A percentile compares a stretch with the other conserved stretches of the same genome.
phyloP scores from a whole-genome alignment of 2,113 vertebrate genomes.

The Morone chrysops region DNA sequence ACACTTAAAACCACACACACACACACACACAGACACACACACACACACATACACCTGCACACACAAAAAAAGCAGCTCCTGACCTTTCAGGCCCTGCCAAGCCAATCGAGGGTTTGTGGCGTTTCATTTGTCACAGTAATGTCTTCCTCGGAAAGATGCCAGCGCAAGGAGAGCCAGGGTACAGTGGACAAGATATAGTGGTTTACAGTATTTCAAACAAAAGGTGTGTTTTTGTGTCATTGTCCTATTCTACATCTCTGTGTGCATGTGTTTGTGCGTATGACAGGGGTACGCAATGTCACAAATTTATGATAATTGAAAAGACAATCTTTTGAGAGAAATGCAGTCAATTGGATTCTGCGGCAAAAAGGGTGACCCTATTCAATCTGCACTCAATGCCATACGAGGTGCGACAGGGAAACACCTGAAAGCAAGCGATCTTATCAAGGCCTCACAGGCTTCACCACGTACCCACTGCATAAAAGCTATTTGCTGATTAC shows the following conservation, averaged over 20 bases:
- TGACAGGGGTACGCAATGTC: conserved; percentile 71
- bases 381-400: conserved; percentile 90
- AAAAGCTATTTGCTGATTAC: conserved; percentile 91
- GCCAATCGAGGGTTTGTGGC: conserved; percentile 69
- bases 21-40: not conserved
- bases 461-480: conserved; percentile 84
- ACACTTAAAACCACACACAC: conserved; percentile 13
- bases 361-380: conserved; percentile 90
- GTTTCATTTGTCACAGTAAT: conserved; percentile 82
- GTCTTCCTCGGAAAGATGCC: conserved; percentile 77
- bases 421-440: conserved; percentile 90
- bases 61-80: conserved; percentile 52
- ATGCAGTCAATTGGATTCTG: conserved; percentile 89
- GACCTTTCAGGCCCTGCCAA: conserved; percentile 81
- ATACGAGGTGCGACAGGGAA: conserved; percentile 83
- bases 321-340: conserved; percentile 87
- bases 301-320: conserved; percentile 90
- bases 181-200: conserved; percentile 54
- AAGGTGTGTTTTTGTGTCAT: conserved; percentile 33
- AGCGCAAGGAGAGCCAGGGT: conserved; percentile 58
- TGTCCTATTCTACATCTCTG: conserved; percentile 31
- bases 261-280: conserved; percentile 27
- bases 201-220: conserved; percentile 63
- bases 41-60: conserved; percentile 40
- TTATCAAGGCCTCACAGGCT: conserved; percentile 84